Evolutionary conservation across 92 coral and sea anemone genomes (phyloP).

Genomic region (Desmophyllum pertusum): DNA sequence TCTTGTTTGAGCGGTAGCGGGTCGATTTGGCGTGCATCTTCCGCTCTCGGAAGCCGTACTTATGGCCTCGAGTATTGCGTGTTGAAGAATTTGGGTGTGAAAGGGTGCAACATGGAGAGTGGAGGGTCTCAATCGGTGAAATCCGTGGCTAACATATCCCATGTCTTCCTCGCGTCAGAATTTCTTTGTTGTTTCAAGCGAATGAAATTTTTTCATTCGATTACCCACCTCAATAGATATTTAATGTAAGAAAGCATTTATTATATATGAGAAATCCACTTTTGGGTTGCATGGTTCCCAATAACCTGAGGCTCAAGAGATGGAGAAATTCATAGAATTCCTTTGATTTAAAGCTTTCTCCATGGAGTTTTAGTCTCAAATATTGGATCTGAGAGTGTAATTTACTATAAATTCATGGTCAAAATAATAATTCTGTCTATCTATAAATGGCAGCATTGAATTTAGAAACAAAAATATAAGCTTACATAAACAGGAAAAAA

Average conservation of each 20-base stretch:
- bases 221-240: neutral
- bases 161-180: neutral
- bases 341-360: neutral
- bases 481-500: too few relatives aligned
- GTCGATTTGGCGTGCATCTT: constrained; percentile 18
- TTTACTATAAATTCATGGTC: neutral
- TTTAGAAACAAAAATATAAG: neutral
- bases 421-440: neutral
- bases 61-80: neutral
- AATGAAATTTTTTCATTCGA: neutral
- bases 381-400: neutral
- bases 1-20: constrained; percentile 17
- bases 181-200: neutral
- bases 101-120: constrained; percentile 27
- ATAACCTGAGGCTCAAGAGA: neutral
- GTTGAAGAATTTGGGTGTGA: constrained; percentile 12
- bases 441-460: neutral
- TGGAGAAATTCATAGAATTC: constrained; percentile 36
- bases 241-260: neutral
- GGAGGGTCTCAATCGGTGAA: constrained; percentile 10
- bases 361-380: neutral
- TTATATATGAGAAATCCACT: constrained; percentile 22
- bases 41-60: neutral
- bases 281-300: constrained; percentile 38
- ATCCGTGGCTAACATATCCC: neutral